Evolutionary conservation across 2,113 vertebrate genomes (phyloP), one percentile per base, ranked within the genome.

Genomic region (Toxotes chatareus): DNA sequence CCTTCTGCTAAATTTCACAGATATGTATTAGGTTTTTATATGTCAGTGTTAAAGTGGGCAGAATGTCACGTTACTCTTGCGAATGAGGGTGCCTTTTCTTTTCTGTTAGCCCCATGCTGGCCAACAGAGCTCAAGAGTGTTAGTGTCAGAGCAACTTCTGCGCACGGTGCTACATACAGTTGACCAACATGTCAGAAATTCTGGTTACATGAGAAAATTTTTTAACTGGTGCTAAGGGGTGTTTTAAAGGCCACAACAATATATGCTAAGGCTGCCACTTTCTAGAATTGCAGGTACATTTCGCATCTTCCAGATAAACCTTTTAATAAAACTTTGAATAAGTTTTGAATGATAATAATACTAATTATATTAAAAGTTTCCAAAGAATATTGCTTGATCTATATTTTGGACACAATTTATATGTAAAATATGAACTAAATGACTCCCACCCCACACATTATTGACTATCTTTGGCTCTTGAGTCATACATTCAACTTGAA

Each of bases 1-100:
- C 91, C 92, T 91, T 93, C 88, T 91, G 93, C 92, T 91, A 85
- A 93, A 94, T 93, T 91, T 95, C 92, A 94, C 93, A 95, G 91
- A 93, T 93, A 91, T 89, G 92, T 92, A 93, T 93, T 87, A 93
- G 85, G 85, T 86, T 91, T 93, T 93, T 92, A 89, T 87, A 90
- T 59, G 89, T 87, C 89, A 92, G 92, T 93, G 94, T 94, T 84
- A 94, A 92, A 87, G 91, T 79, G 80, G 86, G 89, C 87, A 93
- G 91, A 93, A 92, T 90, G 92, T 93, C 89, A 80, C 84, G 84
- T 88, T 91, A 79, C 77, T 83, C 76, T 89, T 81, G 85, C 79
- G 82, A 86, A 90, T 40, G 81, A 89, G 86, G 76, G 66, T 40
- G 61, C 42, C 74, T 83, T 73, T 73, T 68, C 21, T 31, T 75